Base-by-base conservation (phyloP, 2,113 vertebrate species). In the Anas platyrhynchos region DNA sequence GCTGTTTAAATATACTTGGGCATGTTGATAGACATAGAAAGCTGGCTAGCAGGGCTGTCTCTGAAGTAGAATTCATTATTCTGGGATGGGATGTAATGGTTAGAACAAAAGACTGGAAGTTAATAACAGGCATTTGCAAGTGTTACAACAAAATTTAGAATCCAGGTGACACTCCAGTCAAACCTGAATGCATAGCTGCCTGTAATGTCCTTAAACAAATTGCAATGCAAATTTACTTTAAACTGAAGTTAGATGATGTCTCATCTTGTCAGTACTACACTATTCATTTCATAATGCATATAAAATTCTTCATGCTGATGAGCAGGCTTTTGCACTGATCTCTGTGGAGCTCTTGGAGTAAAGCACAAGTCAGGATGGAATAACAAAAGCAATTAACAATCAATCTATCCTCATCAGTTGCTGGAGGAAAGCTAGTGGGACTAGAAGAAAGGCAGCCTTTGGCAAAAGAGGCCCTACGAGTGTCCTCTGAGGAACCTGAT, bases 21-120 rank as follows among this genome's bases (percentile, higher is more conserved):
- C 23, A 32, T 82, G 66, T 91, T 96, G 93, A 86, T 86, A 84
- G 91, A 96, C 91, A 84, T 86, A 62, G 44, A 79, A 84, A 94
- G 69, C 56, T 89, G 90, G 77, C 94, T 96, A 55, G 74, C 56
- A 77, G 89, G 63, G 83, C 85, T 94, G 85, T 90, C 76, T 97
- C 81, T 66, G 77, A 82, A 82, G 77, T 52, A 29, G 85, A 93
- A 94, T 90, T 94, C 83, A 36, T 93, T 91, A 75, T 27, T 36
- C 58, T 44, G 46, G 79, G 38, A 12, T 8, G 38, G 83, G 17
- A 44, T 72, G 56, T 75, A 59, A 83, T 56, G 54, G 48, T 81
- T 68, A 44, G 73, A 94, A 93, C 88, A 88, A 96, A 96, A 90
- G 65, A 90, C 14, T 86, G 73, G 73, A 81, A 87, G 87, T 82